Conservation (phyloP, 92 coral and sea anemone species). For the Ricordea florida region DNA sequence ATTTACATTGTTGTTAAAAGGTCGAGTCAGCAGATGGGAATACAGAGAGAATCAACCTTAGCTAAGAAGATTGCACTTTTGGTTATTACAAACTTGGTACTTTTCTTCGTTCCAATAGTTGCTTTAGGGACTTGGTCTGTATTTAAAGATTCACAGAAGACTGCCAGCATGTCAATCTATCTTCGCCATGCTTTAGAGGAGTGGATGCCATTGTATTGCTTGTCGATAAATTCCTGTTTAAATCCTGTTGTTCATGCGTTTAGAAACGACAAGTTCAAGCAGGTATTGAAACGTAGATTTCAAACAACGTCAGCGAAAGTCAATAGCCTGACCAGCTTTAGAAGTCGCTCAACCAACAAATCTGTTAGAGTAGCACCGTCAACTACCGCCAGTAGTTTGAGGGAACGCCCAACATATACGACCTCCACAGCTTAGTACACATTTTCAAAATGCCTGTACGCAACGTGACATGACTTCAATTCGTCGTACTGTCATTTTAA, state of each 20-base stretch:
- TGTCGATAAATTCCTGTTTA: slow-evolving; percentile 44
- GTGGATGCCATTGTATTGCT: slow-evolving; percentile 38
- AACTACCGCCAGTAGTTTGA: too few species aligned
- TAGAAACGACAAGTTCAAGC: slow-evolving; percentile 42
- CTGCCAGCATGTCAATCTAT: background rate
- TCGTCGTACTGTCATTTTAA: too few species aligned
- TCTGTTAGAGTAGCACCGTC: too few species aligned
- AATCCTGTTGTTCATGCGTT: slow-evolving; percentile 48
- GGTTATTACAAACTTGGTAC: slow-evolving; percentile 34
- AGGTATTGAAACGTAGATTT: slow-evolving; percentile 1
- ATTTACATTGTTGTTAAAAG: slow-evolving; percentile 34
- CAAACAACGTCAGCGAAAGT: too few species aligned
- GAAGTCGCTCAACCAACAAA: too few species aligned
- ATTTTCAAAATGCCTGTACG: too few species aligned
- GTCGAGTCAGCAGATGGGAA: slow-evolving; percentile 31
- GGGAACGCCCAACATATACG: too few species aligned
- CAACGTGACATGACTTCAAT: too few species aligned
- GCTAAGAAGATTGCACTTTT: slow-evolving; percentile 43
- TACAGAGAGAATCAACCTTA: slow-evolving; percentile 35
- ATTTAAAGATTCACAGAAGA: background rate
- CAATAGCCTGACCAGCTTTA: too few species aligned
- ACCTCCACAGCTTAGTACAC: too few species aligned
- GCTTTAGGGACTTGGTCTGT: background rate
- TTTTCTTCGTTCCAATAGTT: slow-evolving; percentile 42
- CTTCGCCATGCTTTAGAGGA: background rate